phyloP scores from a whole-genome alignment of 92 coral and sea anemone genomes.

The Parazoanthus atlanticus region DNA sequence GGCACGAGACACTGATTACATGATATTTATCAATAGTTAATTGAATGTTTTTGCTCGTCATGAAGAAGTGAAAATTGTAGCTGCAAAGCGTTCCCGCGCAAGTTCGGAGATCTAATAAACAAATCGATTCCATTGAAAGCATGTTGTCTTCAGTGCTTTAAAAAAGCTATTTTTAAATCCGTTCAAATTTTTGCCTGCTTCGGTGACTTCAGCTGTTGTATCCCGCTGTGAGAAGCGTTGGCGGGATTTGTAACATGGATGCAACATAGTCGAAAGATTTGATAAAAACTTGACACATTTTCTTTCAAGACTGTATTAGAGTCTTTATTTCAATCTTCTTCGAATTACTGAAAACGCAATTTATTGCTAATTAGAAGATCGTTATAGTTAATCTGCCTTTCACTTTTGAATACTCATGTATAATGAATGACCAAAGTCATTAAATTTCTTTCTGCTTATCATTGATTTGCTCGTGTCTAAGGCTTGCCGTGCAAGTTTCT shows the following conservation, averaged over 20 bases:
- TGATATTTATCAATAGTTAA: neutral
- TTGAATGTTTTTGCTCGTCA: neutral
- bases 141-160: neutral
- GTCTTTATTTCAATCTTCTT: neutral
- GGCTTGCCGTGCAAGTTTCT: neutral
- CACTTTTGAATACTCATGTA: neutral
- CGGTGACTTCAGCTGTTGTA: conserved; percentile 24
- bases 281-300: neutral
- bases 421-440: neutral
- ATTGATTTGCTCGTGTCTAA: neutral
- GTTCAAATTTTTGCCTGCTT: neutral
- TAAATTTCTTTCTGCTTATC: neutral
- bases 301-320: neutral
- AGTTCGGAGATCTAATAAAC: neutral
- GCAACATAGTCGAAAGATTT: neutral
- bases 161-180: neutral
- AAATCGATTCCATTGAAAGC: neutral
- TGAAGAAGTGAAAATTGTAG: neutral
- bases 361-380: conserved; percentile 8
- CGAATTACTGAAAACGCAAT: neutral
- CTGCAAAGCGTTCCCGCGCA: neutral
- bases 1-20: conserved; percentile 1
- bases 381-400: conserved; percentile 5
- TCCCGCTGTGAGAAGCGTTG: conserved; percentile 14
- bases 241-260: neutral